Evolutionary conservation across 2,888 invertebrate species (phyloP).

Genomic region (Sinohyriopsis cumingii): DNA sequence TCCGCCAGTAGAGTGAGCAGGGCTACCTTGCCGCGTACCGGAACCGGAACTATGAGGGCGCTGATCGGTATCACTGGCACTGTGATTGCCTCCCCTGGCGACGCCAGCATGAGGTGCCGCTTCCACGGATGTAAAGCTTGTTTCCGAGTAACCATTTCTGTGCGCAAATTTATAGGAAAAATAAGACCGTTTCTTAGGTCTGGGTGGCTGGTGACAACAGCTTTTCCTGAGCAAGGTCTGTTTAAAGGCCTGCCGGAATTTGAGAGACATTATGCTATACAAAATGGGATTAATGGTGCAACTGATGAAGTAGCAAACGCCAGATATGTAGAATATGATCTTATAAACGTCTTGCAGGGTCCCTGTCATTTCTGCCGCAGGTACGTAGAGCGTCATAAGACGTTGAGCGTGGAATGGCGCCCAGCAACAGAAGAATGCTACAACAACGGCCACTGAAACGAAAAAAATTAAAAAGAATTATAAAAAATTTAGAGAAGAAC

Average conservation of each 20-base stretch:
- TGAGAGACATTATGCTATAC: slow-evolving; percentile 95
- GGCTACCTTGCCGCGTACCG: slow-evolving; percentile 13
- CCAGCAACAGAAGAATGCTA: slow-evolving; percentile 70
- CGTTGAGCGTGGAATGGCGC: slow-evolving; percentile 68
- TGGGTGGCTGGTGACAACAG: slow-evolving; percentile 32
- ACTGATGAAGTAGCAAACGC: slow-evolving; percentile 91
- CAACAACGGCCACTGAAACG: slow-evolving; percentile 67
- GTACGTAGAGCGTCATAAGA: slow-evolving; percentile 80
- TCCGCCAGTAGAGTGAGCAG: slow-evolving; percentile 20
- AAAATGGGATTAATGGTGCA: slow-evolving; percentile 94
- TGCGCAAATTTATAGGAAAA: slow-evolving; percentile 51
- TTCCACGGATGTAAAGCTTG: slow-evolving; percentile 49
- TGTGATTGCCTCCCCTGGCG: slow-evolving; percentile 3
- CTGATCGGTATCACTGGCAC: slow-evolving; percentile 8
- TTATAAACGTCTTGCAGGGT: slow-evolving; percentile 78
- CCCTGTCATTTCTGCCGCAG: slow-evolving; percentile 43
- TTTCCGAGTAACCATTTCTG: slow-evolving; percentile 51
- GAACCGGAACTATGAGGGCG: slow-evolving; percentile 13
- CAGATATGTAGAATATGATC: slow-evolving; percentile 86
- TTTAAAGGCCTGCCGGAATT: slow-evolving; percentile 93
- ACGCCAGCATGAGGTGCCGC: slow-evolving; percentile 26
- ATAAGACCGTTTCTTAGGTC: slow-evolving; percentile 24
- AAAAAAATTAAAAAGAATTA: slow-evolving; percentile 27
- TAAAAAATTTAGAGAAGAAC: not conserved
- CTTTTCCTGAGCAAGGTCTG: slow-evolving; percentile 71